These are phyloP conservation scores for Amphibalanus amphitrite DNA, from an alignment of 1,140 invertebrate species.

Conservation along the genomic window DNA sequence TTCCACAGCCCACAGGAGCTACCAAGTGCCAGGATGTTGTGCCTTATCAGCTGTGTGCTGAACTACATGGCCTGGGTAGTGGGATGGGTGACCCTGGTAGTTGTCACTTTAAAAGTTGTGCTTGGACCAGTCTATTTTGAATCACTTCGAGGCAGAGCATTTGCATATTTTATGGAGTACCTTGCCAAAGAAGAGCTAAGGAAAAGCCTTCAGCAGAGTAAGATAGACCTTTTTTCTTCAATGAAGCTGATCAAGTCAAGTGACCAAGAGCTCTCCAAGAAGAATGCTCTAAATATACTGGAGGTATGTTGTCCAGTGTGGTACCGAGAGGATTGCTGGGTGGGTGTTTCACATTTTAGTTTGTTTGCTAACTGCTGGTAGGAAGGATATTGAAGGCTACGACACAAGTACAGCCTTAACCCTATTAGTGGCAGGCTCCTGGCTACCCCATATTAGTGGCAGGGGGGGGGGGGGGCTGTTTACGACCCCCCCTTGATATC, in stretches of 20 bases:
- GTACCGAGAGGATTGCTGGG: background rate
- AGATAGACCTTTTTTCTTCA: constrained; percentile 6
- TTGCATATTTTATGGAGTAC: background rate
- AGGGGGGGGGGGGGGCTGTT: too few species aligned
- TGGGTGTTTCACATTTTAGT: background rate
- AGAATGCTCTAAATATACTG: constrained; percentile 10
- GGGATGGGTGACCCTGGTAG: background rate
- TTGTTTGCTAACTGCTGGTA: background rate
- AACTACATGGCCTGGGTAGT: background rate
- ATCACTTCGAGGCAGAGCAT: background rate
- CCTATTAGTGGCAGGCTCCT: too few species aligned
- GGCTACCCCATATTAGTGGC: too few species aligned
- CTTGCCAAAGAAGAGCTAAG: background rate
- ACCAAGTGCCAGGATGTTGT: background rate
- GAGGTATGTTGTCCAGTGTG: constrained; percentile 8
- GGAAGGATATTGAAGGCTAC: too few species aligned
- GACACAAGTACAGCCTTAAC: too few species aligned
- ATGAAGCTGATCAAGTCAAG: constrained; percentile 4
- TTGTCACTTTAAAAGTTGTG: background rate
- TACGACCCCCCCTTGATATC: too few species aligned
- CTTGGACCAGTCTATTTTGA: background rate
- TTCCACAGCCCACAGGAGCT: too few species aligned
- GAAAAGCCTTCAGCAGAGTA: background rate
- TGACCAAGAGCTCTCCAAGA: constrained; percentile 10
- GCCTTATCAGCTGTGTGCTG: background rate